Base-by-base conservation (phyloP, 2,888 invertebrate species). In the Nomada flava region DNA sequence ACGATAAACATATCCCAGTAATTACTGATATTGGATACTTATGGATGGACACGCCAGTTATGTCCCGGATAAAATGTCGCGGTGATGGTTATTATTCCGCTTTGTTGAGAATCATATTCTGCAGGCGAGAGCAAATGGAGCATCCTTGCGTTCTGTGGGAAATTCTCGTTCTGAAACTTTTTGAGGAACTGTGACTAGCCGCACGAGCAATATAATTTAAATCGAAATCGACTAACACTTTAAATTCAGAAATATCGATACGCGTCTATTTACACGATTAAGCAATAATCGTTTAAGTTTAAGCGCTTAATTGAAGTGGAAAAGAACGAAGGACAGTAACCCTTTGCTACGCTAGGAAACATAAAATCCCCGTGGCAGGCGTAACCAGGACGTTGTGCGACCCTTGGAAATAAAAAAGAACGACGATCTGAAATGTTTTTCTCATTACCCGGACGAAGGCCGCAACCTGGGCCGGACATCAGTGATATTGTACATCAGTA, bases 401-500 rank as follows among this genome's bases (percentile, higher is more conserved):
- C 11, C 44, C n/a, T 20, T 47, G 79, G 65, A 79, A 71, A 68
- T 64, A 60, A 59, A 72, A 68, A 64, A 59, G 59, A 47, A 79
- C 55, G 50, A 60, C 47, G 23, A 62, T 47, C 47, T 55, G 20
- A 70, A 82, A 69, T 72, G 73, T 70, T 79, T 86, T 80, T 75
- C 85, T 84, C 88, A 84, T 88, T 88, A 88, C 77, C 77, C 74
- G 13, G 62, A 67, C 74, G 79, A 69, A 82, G 79, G 79, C 63
- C 44, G 77, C 65, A 75, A 77, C 67, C 80, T 87, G 89, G 74
- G 73, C 79, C 82, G 84, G 89, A 89, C 88, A 86, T 89, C 83
- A 78, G 83, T 59, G 82, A 88, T 89, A 87, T 89, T 79, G 83
- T 86, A 82, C 83, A 86, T 88, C 83, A 79, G 70, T 82, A 55